Percentiles rank a stretch among this genome's conserved stretches.
These are phyloP conservation scores for Channa argus DNA, from an alignment of 2,113 vertebrate species.

Conservation along the genomic window DNA sequence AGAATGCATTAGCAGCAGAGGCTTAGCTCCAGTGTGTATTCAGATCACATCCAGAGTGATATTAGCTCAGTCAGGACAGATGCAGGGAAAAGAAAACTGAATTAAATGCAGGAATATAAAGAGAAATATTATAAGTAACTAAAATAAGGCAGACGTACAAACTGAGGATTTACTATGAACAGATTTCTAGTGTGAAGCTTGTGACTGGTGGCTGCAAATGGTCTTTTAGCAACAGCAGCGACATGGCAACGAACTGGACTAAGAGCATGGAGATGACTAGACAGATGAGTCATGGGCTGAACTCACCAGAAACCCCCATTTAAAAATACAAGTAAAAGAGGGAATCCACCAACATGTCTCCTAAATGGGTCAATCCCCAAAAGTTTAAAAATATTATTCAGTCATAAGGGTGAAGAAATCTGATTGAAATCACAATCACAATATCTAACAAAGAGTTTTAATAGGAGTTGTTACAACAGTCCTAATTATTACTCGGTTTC, in stretches of 20 bases:
- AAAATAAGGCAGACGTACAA: conserved; percentile 1
- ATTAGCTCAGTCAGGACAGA: conserved; percentile 1
- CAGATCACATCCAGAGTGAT: conserved; percentile 14
- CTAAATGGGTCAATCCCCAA: background rate
- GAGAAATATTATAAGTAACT: background rate
- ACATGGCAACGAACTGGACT: conserved; percentile 71
- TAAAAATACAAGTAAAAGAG: conserved; percentile 23
- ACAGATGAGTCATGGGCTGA: conserved; percentile 64
- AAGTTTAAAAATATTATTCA: background rate
- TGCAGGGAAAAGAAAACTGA: background rate
- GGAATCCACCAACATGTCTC: background rate
- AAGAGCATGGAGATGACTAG: conserved; percentile 28
- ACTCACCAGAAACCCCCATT: conserved; percentile 45
- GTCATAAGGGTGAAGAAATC: too few relatives aligned
- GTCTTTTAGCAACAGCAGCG: conserved; percentile 47
- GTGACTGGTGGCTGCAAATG: conserved; percentile 53
- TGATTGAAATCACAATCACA: too few relatives aligned
- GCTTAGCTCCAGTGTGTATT: conserved; percentile 13
- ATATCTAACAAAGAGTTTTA: too few relatives aligned
- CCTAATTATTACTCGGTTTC: too few relatives aligned
- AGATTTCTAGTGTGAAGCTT: conserved; percentile 39
- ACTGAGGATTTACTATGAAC: conserved; percentile 18
- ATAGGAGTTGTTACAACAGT: too few relatives aligned
- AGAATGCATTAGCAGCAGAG: conserved; percentile 14
- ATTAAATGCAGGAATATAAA: background rate